These are phyloP conservation scores for Aurelia coerulea DNA, from an alignment of 30 jellyfish, hydroid and myxozoan genomes.

Conservation along the genomic window DNA sequence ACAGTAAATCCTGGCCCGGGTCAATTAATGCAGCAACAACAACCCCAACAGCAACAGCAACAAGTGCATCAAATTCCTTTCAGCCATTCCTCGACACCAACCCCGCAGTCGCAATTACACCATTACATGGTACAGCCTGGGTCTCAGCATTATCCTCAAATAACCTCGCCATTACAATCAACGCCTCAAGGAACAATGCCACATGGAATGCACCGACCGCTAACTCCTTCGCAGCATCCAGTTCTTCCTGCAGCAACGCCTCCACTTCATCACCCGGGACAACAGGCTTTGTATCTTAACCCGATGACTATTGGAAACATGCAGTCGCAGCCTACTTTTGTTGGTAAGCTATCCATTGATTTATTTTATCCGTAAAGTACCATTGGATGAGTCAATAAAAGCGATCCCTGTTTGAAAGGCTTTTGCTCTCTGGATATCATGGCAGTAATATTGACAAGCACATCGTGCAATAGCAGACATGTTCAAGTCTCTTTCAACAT, in stretches of 20 bases:
- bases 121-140: conserved; percentile 44
- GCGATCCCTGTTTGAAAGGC: too few relatives aligned
- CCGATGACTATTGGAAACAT: conserved; percentile 23
- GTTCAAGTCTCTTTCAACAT: too few relatives aligned
- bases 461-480: too few relatives aligned
- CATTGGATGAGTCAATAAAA: too few relatives aligned
- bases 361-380: too few relatives aligned
- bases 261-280: conserved; percentile 51
- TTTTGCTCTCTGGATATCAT: too few relatives aligned
- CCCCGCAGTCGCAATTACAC: conserved; percentile 27
- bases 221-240: conserved; percentile 74
- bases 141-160: conserved; percentile 57
- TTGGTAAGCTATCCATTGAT: conserved; percentile 13
- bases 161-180: conserved; percentile 60
- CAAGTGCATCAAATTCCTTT: conserved; percentile 11
- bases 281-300: conserved; percentile 1
- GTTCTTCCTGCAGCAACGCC: conserved; percentile 66
- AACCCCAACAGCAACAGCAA: conserved; percentile 35
- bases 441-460: too few relatives aligned
- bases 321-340: conserved; percentile 35
- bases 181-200: conserved; percentile 49
- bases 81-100: conserved; percentile 38
- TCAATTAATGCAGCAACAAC: conserved; percentile 54
- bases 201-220: conserved; percentile 70
- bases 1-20: background rate